These are phyloP conservation scores for Ictalurus punctatus DNA, from an alignment of 2,113 vertebrate genomes.

Conservation along the genomic window DNA sequence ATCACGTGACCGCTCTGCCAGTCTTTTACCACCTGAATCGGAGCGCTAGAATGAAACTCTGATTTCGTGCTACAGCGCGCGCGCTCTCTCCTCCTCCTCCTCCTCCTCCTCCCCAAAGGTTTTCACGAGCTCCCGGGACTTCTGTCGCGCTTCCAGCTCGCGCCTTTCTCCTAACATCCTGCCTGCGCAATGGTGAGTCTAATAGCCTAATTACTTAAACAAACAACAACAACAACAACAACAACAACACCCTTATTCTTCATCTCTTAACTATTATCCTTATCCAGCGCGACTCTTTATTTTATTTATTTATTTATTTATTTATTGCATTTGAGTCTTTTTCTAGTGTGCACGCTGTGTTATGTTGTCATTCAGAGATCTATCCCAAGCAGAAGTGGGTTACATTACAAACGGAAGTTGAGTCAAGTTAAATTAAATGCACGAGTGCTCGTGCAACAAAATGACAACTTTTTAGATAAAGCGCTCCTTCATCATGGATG, in stretches of 20 bases:
- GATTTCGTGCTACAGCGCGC: conserved; percentile 64
- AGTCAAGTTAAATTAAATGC: background rate
- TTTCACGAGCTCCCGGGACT: conserved; percentile 67
- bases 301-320: too few relatives aligned
- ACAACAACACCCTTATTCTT: background rate
- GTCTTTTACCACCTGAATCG: conserved; percentile 72
- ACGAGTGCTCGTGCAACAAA: background rate
- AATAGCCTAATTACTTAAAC: background rate
- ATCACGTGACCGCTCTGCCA: conserved; percentile 77
- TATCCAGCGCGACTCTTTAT: too few relatives aligned
- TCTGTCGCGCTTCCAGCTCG: conserved; percentile 60
- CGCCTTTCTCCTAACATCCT: conserved; percentile 50
- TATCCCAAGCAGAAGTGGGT: background rate
- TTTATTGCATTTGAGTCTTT: too few relatives aligned
- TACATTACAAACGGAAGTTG: background rate
- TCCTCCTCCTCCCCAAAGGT: conserved; percentile 75
- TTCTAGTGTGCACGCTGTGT: background rate
- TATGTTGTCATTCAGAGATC: background rate
- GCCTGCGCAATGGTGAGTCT: conserved; percentile 78
- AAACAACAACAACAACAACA: background rate
- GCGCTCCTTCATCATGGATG: background rate
- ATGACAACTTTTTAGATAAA: background rate
- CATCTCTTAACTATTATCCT: background rate
- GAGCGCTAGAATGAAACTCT: conserved; percentile 57
- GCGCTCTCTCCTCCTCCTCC: conserved; percentile 72